Conservation (phyloP, 2,113 vertebrate species). For the Pelmatolapia mariae region DNA sequence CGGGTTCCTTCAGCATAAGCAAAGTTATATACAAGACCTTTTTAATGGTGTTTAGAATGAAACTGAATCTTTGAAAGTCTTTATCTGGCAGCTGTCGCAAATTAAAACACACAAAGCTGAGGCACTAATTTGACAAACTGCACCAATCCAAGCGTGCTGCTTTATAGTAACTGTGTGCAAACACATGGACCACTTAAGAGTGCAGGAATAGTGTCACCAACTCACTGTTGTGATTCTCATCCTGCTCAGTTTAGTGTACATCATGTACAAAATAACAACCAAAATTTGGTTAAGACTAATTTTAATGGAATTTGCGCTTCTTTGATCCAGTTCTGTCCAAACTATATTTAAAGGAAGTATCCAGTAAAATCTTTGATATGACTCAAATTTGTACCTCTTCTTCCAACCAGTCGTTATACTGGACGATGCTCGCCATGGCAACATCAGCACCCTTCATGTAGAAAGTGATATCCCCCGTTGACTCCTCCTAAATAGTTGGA, state of each 20-base stretch:
- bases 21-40: not conserved
- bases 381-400: slow-evolving; percentile 83
- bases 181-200: not conserved
- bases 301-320: rapidly evolving
- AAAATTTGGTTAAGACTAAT: not conserved
- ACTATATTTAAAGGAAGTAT: not conserved
- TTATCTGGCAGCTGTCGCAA: not conserved
- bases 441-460: slow-evolving; percentile 98
- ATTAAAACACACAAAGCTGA: not conserved
- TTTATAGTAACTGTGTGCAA: not conserved
- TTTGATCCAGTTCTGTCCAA: not conserved
- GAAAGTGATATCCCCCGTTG: slow-evolving; percentile 91
- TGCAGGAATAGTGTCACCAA: rapidly evolving
- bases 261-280: not conserved
- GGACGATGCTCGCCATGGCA: slow-evolving; percentile 94
- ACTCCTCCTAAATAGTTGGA: slow-evolving; percentile 80
- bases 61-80: not conserved
- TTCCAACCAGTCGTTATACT: slow-evolving; percentile 98
- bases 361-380: rapidly evolving
- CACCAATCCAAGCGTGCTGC: not conserved
- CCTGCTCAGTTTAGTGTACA: not conserved
- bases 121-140: not conserved
- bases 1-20: not conserved
- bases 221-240: not conserved
- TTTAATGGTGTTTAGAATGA: not conserved